phyloP scores from a whole-genome alignment of 2,113 vertebrate genomes.

The Athene cunicularia region DNA sequence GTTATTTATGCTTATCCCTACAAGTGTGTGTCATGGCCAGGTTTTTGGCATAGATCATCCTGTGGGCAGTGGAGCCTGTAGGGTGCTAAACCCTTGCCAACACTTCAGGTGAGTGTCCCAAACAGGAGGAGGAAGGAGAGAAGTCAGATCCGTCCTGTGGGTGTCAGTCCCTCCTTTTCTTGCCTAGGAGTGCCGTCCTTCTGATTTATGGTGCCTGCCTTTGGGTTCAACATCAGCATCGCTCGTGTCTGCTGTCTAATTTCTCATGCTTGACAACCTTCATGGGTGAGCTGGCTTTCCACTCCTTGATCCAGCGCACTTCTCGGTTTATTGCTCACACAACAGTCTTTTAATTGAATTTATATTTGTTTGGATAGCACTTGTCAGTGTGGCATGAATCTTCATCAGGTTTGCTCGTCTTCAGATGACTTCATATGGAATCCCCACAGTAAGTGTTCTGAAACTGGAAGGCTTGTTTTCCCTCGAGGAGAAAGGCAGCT shows the following conservation, averaged over 20 bases:
- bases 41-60: neutral
- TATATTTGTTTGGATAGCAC: constrained; percentile 48
- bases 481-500: neutral
- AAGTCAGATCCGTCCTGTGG: neutral
- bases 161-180: neutral
- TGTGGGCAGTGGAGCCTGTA: neutral
- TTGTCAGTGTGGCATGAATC: constrained; percentile 6
- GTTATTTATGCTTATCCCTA: rapidly evolving
- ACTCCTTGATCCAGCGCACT: neutral
- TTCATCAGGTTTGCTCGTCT: neutral
- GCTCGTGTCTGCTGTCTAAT: neutral
- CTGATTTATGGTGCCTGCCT: neutral
- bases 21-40: neutral
- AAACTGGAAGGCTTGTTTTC: neutral
- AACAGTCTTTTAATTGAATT: constrained; percentile 50
- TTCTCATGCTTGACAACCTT: constrained; percentile 47
- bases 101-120: neutral
- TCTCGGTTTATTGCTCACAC: constrained; percentile 23
- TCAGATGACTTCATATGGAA: rapidly evolving
- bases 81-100: neutral
- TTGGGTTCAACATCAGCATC: neutral
- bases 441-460: neutral
- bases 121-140: neutral
- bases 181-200: rapidly evolving
- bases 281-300: constrained; percentile 9